Base-by-base conservation (phyloP, 2,888 invertebrate genomes). In the Drosophila pegasa region DNA sequence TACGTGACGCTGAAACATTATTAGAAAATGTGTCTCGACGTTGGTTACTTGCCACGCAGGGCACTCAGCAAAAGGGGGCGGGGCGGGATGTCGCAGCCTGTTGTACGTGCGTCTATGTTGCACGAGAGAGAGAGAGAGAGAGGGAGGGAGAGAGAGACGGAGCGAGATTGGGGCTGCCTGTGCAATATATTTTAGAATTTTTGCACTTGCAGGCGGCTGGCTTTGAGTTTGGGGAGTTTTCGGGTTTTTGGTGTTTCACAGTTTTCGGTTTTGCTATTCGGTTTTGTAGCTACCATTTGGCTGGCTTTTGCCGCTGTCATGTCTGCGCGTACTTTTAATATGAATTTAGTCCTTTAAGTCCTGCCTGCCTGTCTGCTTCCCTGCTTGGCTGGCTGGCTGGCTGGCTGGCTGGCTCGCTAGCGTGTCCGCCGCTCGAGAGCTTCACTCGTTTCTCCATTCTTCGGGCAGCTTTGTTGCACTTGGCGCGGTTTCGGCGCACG, bases 1-100 rank as follows among this genome's bases (percentile, higher is more conserved):
- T 90, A 90, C 90, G 90, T 90, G 91, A 90, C 79, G 86, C 87
- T 85, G 76, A 78, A 79, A 72, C 83, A 78, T 80, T 82, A 87
- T 86, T 89, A 81, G 88, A 89, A 88, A 89, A 83, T 88, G 86
- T 89, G 87, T 89, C 90, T 81, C 89, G 79, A 84, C 78, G 80
- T 76, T 75, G 80, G 72, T 82, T 84, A 75, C 80, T 85, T 85
- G 69, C 57, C 63, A 63, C 40, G 41, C 14, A 43, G 52, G 70
- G 57, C 59, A 56, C 66, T 61, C 60, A 55, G 27, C 41, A 7
- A 14, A 25, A 16, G 33, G 33, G 22, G 27, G 16, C 16, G n/a
- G 12, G 22, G 47, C 37, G 38, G n/a, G 8, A n/a, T 16, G 52
- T 3, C 35, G 50, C 41, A 38, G 31, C 37, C 29, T 40, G 31